Base-by-base conservation (phyloP, 2,888 invertebrate species). In the Lamellibrachia columna region DNA sequence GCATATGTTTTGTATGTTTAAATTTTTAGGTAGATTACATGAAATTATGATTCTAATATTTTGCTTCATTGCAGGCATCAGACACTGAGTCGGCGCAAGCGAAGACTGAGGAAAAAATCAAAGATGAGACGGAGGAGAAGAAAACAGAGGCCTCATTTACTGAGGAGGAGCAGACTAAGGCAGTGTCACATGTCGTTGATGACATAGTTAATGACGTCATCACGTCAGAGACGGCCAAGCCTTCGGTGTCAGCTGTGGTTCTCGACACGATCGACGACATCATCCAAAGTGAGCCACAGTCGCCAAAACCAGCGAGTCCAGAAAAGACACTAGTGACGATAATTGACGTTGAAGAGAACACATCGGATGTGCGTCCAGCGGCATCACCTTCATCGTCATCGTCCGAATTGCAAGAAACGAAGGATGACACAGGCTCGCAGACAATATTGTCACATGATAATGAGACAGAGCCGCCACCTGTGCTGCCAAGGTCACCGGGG, bases 181-280 rank as follows among this genome's bases (percentile, higher is more conserved):
- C 92, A 55, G 91, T 92, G 90, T 52, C 93, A 52, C 95, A 95
- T 53, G 94, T 96, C 90, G 94, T 96, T 7, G 95, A 95, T 91
- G 95, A 95, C 90, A 94, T 96, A 55, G 95, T 96, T 55, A 95
- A 96, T 93, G 96, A 96, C 92, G 96, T 96, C 40, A 95, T 96
- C 75, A 94, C 93, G n/a, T 96, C 96, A n/a, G 95, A 95, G 40
- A 95, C 95, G 9, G 94, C 93, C 8, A 94, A 95, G 92, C 96
- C 96, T 6, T 96, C 96, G 11, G 95, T 96, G 52, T 95, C 96
- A 15, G 95, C 94, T 55, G 96, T 96, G 52, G 96, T 96, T 11
- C 94, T 96, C n/a, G 96, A 95, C 91, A 95, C 96, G 1, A 95
- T 96, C 92, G 95, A 95, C 53, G 95, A 96, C 53, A 94, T 96